Percentiles rank a stretch among this genome's conserved stretches.
phyloP scores from a whole-genome alignment of 2,113 vertebrate genomes.

The Salvelinus namaycush region DNA sequence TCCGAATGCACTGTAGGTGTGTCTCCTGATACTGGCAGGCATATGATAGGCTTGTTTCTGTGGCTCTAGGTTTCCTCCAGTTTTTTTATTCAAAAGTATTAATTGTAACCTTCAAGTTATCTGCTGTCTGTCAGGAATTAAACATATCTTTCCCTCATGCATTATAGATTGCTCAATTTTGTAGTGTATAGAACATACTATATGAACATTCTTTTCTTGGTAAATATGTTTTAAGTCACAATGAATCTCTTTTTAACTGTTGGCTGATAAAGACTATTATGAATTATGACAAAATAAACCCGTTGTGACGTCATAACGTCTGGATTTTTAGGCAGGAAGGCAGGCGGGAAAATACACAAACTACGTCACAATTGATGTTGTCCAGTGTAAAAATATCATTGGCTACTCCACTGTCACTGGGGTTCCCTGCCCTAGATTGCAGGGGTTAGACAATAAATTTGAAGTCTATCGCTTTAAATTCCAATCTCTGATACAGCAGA shows the following conservation, averaged over 20 bases:
- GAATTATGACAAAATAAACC: background rate
- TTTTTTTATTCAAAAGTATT: background rate
- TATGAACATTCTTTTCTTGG: no score
- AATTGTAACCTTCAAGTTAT: background rate
- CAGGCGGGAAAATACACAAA: constrained; percentile 27
- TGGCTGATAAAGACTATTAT: no score
- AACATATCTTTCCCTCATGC: background rate
- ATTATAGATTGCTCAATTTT: background rate
- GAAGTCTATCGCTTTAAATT: constrained; percentile 71
- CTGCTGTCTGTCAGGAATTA: no score
- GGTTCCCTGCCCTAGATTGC: constrained; percentile 65
- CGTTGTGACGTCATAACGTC: constrained; percentile 39
- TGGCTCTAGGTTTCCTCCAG: background rate
- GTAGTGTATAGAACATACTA: background rate
- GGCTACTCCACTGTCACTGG: constrained; percentile 59
- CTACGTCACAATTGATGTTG: constrained; percentile 44
- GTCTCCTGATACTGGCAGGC: background rate
- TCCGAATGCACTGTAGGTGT: background rate
- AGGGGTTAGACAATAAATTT: constrained; percentile 76
- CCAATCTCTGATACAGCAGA: constrained; percentile 68
- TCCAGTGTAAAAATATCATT: constrained; percentile 61
- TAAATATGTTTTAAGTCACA: no score
- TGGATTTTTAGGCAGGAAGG: constrained; percentile 6
- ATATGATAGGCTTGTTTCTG: background rate
- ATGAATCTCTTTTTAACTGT: no score